Evolutionary conservation across 2,113 vertebrate species (phyloP).

Genomic region (Holacanthus passer): DNA sequence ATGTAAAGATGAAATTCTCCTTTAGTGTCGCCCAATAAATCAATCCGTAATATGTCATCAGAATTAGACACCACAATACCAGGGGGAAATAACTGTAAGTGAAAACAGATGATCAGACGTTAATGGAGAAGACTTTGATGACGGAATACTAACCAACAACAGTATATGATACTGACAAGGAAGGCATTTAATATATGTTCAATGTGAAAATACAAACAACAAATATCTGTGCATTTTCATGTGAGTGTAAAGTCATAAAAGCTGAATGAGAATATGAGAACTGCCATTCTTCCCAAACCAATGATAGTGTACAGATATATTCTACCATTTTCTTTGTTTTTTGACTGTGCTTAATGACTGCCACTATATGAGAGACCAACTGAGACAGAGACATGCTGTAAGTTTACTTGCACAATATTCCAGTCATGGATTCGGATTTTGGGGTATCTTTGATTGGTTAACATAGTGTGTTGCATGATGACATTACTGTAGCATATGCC

Average conservation of each 20-base stretch:
- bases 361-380: no score
- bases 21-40: not conserved
- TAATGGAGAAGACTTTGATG: not conserved
- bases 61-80: not conserved
- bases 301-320: not conserved
- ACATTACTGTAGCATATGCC: no score
- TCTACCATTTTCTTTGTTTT: not conserved
- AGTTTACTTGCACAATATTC: not conserved
- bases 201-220: not conserved
- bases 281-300: not conserved
- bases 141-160: not conserved
- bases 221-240: not conserved
- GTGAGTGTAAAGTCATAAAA: not conserved
- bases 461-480: no score
- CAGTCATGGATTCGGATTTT: not conserved
- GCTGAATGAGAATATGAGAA: not conserved
- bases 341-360: not conserved
- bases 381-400: no score
- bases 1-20: conserved; percentile 21
- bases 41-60: not conserved
- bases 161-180: not conserved
- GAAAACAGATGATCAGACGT: not conserved
- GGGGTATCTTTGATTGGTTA: no score
- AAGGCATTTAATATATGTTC: not conserved
- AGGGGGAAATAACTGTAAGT: not conserved